Conservation (phyloP, 2,888 invertebrate species). For the Choristoneura rosaceana region DNA sequence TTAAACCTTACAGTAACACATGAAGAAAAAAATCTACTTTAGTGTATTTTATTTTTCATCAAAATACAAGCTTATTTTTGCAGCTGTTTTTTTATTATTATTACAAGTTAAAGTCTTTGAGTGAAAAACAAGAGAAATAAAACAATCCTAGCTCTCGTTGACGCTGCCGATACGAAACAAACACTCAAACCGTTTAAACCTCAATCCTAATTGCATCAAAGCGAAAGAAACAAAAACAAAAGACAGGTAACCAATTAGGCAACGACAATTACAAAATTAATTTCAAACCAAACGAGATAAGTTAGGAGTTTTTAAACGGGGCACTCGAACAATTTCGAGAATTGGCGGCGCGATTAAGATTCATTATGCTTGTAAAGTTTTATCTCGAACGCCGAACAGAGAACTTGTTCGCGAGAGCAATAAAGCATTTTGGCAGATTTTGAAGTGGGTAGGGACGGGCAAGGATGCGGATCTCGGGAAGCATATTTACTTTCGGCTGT, state of each 20-base stretch:
- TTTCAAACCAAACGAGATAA: slow-evolving; percentile 70
- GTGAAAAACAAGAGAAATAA: neutral
- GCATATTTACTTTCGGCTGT: neutral
- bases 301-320: slow-evolving; percentile 77
- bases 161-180: neutral
- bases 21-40: no score
- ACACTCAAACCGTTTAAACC: slow-evolving; percentile 8
- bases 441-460: slow-evolving; percentile 63
- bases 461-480: slow-evolving; percentile 18
- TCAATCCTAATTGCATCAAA: slow-evolving; percentile 50
- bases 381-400: slow-evolving; percentile 68
- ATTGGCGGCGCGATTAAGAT: slow-evolving; percentile 82
- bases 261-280: slow-evolving; percentile 77
- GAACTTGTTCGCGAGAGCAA: slow-evolving; percentile 76
- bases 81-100: no score
- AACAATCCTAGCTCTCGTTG: neutral
- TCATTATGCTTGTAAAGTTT: slow-evolving; percentile 84
- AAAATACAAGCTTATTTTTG: no score
- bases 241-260: slow-evolving; percentile 75
- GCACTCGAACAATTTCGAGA: slow-evolving; percentile 76
- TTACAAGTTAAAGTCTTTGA: no score
- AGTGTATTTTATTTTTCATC: no score
- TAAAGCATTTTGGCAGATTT: slow-evolving; percentile 84
- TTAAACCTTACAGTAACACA: no score
- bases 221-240: slow-evolving; percentile 63